Evolutionary conservation across 2,797 vertebrate species (phyloP), one percentile per base, ranked within the genome.

Genomic region (Dromococcyx pavoninus): DNA sequence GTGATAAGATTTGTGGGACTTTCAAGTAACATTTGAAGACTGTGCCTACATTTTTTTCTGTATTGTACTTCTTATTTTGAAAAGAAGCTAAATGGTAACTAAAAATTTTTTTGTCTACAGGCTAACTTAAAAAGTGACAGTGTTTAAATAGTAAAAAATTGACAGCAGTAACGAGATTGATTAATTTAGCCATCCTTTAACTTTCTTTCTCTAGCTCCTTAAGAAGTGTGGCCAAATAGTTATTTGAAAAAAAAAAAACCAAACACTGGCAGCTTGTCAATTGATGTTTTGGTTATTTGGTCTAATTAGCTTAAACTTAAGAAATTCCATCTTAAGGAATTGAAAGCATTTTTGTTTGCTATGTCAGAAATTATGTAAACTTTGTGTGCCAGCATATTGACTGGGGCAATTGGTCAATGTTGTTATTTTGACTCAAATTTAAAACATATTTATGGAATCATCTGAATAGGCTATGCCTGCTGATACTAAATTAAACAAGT

Each of bases 271-370:
- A 86, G 70, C 57, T 91, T 95, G 77, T 83, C 95, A 88, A 80
- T 46, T n/a, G 28, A 8, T 95, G 67, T 79, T 94, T 95, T 96
- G 78, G 67, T 96, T 95, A 61, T 91, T 91, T 96, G 41, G 35
- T 89, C 76, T 96, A 96, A 97, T 97, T 96, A 91, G 62, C 82
- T 95, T 79, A 91, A 86, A 86, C 54, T 85, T 95, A 86, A 95
- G 64, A 76, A 96, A 91, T 92, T 73, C 69, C 72, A 78, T 91
- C 82, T 69, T 91, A 95, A 92, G 60, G 93, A 96, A 95, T 65
- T 88, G 72, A 95, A 91, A 92, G 27, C 60, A 89, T 61, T 81
- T 96, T 91, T 84, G 96, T 17, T 96, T 93, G 14, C 72, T 79
- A 5, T 44, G 72, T 94, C 48, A 73, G 57, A 81, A 82, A 86